Conservation (phyloP, 2,888 invertebrate species). For the Protodeltote pygarga region DNA sequence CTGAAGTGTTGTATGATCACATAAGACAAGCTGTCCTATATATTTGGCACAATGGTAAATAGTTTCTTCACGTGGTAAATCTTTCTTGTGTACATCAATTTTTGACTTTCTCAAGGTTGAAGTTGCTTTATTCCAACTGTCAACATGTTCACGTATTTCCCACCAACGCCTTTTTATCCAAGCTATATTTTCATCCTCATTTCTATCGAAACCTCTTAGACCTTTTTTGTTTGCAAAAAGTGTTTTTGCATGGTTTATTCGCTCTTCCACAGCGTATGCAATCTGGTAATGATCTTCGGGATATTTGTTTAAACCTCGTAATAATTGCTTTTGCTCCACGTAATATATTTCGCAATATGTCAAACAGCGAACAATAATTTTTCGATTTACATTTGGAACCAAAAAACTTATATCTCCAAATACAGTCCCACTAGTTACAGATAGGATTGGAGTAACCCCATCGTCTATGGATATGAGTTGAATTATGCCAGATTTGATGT, state of each 20-base stretch:
- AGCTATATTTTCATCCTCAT: constrained; percentile 70
- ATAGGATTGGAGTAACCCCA: constrained; percentile 65
- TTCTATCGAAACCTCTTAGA: constrained; percentile 65
- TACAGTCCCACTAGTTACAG: constrained; percentile 69
- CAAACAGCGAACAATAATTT: constrained; percentile 60
- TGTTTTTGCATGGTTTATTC: constrained; percentile 67
- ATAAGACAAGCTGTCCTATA: constrained; percentile 72
- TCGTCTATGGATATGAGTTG: constrained; percentile 71
- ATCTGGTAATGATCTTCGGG: constrained; percentile 62
- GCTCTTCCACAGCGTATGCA: constrained; percentile 54
- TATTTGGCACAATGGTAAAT: constrained; percentile 74
- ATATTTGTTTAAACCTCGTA: constrained; percentile 62
- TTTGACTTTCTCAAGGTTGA: no score
- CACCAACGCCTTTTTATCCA: constrained; percentile 76
- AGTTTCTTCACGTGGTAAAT: constrained; percentile 64
- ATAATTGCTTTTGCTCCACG: background rate
- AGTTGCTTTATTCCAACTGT: constrained; percentile 51
- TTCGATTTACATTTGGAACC: constrained; percentile 56
- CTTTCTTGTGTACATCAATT: no score
- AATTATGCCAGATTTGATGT: constrained; percentile 70
- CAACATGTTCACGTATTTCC: constrained; percentile 63
- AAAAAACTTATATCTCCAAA: constrained; percentile 71
- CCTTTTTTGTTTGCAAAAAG: constrained; percentile 64
- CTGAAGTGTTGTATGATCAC: constrained; percentile 61
- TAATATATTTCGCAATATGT: constrained; percentile 66